Base-by-base conservation (phyloP, 1,140 invertebrate species). In the Lasioglossum baleicum region DNA sequence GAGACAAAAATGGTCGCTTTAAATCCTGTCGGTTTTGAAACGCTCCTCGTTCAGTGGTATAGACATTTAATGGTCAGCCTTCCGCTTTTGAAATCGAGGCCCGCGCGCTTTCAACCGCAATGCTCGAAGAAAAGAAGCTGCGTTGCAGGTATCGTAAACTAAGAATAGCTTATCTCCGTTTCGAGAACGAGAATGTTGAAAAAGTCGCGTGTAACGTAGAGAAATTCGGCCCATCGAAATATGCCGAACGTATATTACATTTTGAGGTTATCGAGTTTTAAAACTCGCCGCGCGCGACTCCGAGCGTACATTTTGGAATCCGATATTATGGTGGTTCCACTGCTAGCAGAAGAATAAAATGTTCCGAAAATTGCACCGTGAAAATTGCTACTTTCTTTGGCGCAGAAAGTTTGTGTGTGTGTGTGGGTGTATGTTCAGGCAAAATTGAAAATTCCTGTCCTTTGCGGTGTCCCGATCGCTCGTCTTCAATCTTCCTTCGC, bases 371-470 rank as follows among this genome's bases (percentile, higher is more conserved):
- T 7, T 60, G 26, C 11, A 15, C 26, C 26, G 7, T 35, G 35
- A 65, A 42, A 13, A 42, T 60, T 26, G 58, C n/a, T 10, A 13
- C 11, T n/a, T 58, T 60, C 58, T 60, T 60, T 60, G 20, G 20
- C 22, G 10, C 22, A 0, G n/a, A 0, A n/a, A 58, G 20, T 58
- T n/a, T n/a, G n/a, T n/a, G n/a, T n/a, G n/a, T n/a, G n/a, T n/a
- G n/a, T 26, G 7, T 26, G 26, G 13, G 7, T 22, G 8, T 4
- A 10, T 60, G n/a, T 60, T 10, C 58, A 10, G 22, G 10, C 58
- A 26, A 60, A 53, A 60, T 60, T 60, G 22, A 60, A 60, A 60
- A 60, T 58, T 58, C 56, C 56, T 58, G 56, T 58, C 56, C 56
- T n/a, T n/a, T n/a, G 17, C 56, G 6, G 6, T 35, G 35, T 58